These are phyloP conservation scores for Picathartes gymnocephalus DNA, from an alignment of 2,113 vertebrate species.

Conservation along the genomic window DNA sequence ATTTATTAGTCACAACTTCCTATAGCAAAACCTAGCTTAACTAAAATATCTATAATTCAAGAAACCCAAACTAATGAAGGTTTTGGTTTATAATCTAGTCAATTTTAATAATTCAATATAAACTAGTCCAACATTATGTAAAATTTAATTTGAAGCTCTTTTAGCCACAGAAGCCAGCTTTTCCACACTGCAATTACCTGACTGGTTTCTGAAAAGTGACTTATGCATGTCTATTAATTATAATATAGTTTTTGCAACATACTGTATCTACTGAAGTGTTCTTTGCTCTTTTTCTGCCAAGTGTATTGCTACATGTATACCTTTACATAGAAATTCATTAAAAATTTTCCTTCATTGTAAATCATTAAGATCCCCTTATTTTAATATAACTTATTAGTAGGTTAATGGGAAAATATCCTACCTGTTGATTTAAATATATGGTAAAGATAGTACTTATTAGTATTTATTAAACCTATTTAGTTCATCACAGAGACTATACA, in stretches of 20 bases:
- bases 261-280: neutral
- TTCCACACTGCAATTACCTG: neutral
- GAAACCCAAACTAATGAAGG: neutral
- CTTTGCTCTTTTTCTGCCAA: neutral
- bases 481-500: neutral
- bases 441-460: conserved; percentile 79
- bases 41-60: neutral
- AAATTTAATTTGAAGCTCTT: neutral
- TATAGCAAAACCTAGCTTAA: neutral
- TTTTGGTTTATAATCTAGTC: neutral
- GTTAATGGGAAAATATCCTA: conserved; percentile 81
- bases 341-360: neutral
- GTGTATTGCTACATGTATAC: neutral
- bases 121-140: neutral
- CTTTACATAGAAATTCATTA: neutral
- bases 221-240: neutral
- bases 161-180: neutral
- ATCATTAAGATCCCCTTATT: neutral
- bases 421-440: conserved; percentile 78
- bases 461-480: conserved; percentile 70
- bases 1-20: neutral
- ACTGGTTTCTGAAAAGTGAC: neutral
- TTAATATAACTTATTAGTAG: conserved; percentile 44
- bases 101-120: neutral
- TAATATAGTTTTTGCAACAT: neutral